Evolutionary conservation across 2,113 vertebrate genomes (phyloP).

Genomic region (Anas platyrhynchos): DNA sequence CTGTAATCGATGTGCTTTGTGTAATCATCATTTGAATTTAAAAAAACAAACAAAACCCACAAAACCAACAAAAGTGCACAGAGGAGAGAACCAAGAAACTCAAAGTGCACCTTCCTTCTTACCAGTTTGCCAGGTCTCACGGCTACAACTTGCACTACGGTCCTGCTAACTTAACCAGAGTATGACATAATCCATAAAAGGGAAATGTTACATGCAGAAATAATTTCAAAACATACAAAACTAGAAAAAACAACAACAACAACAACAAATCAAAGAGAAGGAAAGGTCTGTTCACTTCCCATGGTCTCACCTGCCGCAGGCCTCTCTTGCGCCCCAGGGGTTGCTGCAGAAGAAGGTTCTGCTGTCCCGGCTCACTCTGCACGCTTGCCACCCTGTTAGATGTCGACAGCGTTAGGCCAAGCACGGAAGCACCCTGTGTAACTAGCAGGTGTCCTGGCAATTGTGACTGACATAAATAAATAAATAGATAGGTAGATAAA

Average conservation of each 20-base stretch:
- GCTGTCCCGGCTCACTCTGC: constrained; percentile 97
- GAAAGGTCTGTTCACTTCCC: not conserved
- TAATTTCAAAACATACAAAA: not conserved
- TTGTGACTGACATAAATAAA: constrained; percentile 12
- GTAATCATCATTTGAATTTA: not conserved
- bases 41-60: too few relatives aligned
- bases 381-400: constrained; percentile 94
- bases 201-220: not conserved
- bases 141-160: rapidly evolving
- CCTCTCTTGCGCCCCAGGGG: constrained; percentile 94
- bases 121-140: not conserved
- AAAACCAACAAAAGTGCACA: not conserved
- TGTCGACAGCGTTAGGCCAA: constrained; percentile 65
- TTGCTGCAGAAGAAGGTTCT: constrained; percentile 93
- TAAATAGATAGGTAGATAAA: not conserved
- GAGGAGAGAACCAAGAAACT: not conserved
- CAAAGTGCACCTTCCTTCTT: not conserved
- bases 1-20: not conserved
- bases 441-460: constrained; percentile 19
- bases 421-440: not conserved
- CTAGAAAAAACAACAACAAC: not conserved
- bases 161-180: not conserved
- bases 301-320: constrained; percentile 87
- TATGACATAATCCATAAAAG: not conserved
- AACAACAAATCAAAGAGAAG: not conserved